Evolutionary conservation across 92 coral and sea anemone species (phyloP), one percentile per base, ranked within the genome.

Genomic region (Muricea muricata): DNA sequence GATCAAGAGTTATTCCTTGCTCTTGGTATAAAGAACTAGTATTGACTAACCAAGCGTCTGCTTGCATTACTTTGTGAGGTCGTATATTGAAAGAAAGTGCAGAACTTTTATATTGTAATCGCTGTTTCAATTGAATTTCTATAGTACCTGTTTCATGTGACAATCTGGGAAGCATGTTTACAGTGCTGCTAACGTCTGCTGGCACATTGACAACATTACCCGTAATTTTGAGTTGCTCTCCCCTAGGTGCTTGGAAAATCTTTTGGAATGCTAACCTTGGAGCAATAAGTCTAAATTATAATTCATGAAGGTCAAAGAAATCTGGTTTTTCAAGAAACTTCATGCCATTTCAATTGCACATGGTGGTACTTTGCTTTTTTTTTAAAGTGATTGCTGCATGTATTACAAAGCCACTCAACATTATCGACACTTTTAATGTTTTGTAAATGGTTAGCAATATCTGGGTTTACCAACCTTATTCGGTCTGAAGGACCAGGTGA

Each of bases 181-280:
- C n/a, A n/a, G n/a, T n/a, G n/a, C n/a, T n/a, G n/a, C 75, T 40
- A 0, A 88, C 75, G 57, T 88, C 94, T 28, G 93, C 93, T 29
- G 93, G 90, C 37, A 89, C 91, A 89, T 84, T 84, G 28, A 85
- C 92, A 68, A 89, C 83, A 34, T 89, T 89, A 66, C 90, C 90
- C n/a, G n/a, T n/a, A n/a, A n/a, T n/a, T n/a, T n/a, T n/a, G n/a
- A n/a, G n/a, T n/a, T n/a, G n/a, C n/a, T n/a, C n/a, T n/a, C n/a
- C n/a, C n/a, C n/a, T n/a, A n/a, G n/a, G n/a, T n/a, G n/a, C n/a
- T n/a, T n/a, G n/a, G n/a, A n/a, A n/a, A n/a, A n/a, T n/a, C n/a
- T n/a, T n/a, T n/a, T n/a, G n/a, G n/a, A n/a, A n/a, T 41, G 81
- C 87, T 42, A 80, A 55, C 35, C 87, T 89, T 17, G 89, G 85